Percentiles rank a stretch among this genome's conserved stretches.
These are phyloP conservation scores for Emydura subglobosa DNA, from an alignment of 2,113 vertebrate genomes.

Conservation along the genomic window DNA sequence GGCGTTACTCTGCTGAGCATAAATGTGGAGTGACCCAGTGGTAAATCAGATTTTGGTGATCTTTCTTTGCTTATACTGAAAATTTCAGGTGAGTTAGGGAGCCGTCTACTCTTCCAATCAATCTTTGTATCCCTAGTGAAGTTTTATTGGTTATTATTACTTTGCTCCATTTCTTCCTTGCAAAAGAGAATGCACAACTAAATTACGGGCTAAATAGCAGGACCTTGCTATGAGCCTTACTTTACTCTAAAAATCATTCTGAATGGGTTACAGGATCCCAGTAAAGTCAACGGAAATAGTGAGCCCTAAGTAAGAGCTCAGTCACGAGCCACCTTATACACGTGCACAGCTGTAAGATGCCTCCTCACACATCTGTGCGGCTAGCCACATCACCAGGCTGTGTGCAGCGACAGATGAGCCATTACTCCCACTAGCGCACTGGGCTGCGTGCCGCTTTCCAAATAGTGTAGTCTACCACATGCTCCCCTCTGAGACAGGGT, in stretches of 20 bases:
- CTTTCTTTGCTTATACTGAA: not conserved
- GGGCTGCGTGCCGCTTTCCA: too few relatives aligned
- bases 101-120: not conserved
- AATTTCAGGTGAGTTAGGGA: not conserved
- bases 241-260: not conserved
- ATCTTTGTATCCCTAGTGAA: not conserved
- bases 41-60: not conserved
- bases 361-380: not conserved
- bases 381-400: not conserved
- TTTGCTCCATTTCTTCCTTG: not conserved
- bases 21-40: not conserved
- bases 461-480: too few relatives aligned
- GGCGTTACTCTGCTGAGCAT: not conserved
- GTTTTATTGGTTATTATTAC: not conserved
- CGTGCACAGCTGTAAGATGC: not conserved
- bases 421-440: too few relatives aligned
- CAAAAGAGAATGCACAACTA: not conserved
- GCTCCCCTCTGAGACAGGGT: too few relatives aligned
- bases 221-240: not conserved
- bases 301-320: not conserved
- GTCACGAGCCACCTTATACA: not conserved
- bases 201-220: not conserved
- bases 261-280: not conserved
- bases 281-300: not conserved
- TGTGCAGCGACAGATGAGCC: too few relatives aligned